phyloP scores from a whole-genome alignment of 2,113 vertebrate species.

The Dicerorhinus sumatrensis region DNA sequence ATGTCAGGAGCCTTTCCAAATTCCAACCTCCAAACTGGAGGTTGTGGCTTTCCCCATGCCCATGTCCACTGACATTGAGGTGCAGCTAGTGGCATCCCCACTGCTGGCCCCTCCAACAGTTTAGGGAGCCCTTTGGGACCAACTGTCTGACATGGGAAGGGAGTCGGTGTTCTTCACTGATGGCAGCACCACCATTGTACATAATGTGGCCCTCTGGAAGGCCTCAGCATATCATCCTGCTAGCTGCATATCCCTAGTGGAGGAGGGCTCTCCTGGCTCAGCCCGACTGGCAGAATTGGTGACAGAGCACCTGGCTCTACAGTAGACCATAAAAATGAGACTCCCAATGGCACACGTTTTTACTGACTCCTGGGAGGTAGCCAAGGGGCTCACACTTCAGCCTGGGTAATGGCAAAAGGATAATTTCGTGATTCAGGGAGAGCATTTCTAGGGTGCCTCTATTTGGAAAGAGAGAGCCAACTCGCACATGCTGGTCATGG shows the following conservation, averaged over 20 bases:
- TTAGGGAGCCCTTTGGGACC: not conserved
- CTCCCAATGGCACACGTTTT: not conserved
- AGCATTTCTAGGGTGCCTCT: not conserved
- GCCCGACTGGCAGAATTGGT: not conserved
- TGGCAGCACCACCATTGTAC: not conserved
- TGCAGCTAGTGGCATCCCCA: not conserved
- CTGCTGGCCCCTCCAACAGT: not conserved
- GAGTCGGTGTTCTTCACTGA: not conserved
- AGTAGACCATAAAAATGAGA: not conserved
- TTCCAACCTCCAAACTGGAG: no score
- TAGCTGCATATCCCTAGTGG: no score
- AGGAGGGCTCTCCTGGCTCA: not conserved
- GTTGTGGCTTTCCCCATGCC: not conserved
- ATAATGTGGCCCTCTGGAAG: not conserved
- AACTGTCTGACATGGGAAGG: not conserved
- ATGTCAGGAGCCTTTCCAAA: not conserved
- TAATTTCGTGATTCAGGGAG: not conserved
- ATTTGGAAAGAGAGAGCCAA: not conserved
- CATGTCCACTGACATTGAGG: not conserved
- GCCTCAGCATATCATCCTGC: not conserved
- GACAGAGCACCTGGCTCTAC: not conserved
- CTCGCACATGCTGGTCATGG: not conserved
- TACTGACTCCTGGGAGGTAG: not conserved
- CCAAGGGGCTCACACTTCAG: not conserved
- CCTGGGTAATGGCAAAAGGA: not conserved